Percentiles rank a stretch among this genome's conserved stretches.
Evolutionary conservation across 1,140 invertebrate species (phyloP).

Genomic region (Listronotus oregonensis): DNA sequence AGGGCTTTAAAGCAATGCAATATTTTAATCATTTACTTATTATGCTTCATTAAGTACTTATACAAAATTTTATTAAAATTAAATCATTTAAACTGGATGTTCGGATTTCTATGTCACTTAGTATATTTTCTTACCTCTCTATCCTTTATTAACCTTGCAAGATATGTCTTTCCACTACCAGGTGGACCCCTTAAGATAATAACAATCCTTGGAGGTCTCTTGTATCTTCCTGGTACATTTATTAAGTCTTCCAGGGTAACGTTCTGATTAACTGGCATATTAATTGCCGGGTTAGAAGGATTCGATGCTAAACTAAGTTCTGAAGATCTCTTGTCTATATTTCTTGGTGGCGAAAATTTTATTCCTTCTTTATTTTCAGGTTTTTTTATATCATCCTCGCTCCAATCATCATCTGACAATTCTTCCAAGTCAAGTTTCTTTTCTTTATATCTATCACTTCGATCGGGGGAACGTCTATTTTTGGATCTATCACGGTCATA

Average conservation of each 20-base stretch:
- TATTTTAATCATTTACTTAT: too few relatives aligned
- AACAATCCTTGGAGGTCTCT: conserved; percentile 80
- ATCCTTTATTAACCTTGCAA: conserved; percentile 86
- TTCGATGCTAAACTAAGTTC: conserved; percentile 24
- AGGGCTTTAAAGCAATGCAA: too few relatives aligned
- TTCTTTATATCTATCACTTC: background rate
- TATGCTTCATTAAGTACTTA: too few relatives aligned
- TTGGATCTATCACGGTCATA: background rate
- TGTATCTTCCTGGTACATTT: conserved; percentile 71
- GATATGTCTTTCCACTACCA: conserved; percentile 87
- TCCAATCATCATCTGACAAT: conserved; percentile 56
- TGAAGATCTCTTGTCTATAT: conserved; percentile 7
- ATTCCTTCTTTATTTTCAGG: conserved; percentile 23
- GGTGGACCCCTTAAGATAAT: conserved; percentile 89
- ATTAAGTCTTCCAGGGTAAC: conserved; percentile 83
- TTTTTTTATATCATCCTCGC: conserved; percentile 51
- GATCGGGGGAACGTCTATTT: background rate
- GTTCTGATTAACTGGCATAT: conserved; percentile 14
- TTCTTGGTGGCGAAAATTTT: conserved; percentile 7
- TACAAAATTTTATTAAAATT: too few relatives aligned
- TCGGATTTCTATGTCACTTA: too few relatives aligned
- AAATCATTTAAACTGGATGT: too few relatives aligned
- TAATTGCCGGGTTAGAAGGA: conserved; percentile 12
- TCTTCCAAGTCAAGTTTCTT: conserved; percentile 37
- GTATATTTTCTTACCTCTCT: conserved; percentile 56